Evolutionary conservation across 2,113 vertebrate species (phyloP).

Genomic region (Notothenia coriiceps): DNA sequence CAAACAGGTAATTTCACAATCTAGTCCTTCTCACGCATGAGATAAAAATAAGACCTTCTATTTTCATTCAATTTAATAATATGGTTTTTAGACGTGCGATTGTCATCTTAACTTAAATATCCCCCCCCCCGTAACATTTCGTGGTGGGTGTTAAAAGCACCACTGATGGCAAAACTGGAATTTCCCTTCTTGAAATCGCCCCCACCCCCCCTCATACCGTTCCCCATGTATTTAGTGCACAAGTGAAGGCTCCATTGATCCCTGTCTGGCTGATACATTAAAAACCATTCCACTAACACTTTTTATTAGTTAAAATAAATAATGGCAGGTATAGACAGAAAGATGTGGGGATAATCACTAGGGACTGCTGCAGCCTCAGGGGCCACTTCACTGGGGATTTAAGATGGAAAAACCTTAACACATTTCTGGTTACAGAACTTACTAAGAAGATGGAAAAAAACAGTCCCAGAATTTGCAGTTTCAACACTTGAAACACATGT

Average conservation of each 20-base stretch:
- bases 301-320: conserved; percentile 75
- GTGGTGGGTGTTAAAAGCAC: conserved; percentile 29
- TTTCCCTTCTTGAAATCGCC: conserved; percentile 52
- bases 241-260: conserved; percentile 54
- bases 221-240: conserved; percentile 40
- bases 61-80: background rate
- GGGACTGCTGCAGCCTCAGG: conserved; percentile 62
- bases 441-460: background rate
- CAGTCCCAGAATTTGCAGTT: conserved; percentile 23
- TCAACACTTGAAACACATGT: conserved; percentile 21
- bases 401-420: conserved; percentile 56
- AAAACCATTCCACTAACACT: conserved; percentile 48
- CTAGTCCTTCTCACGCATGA: background rate
- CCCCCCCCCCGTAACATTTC: conserved; percentile 8
- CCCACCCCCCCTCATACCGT: conserved; percentile 24
- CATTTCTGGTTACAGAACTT: conserved; percentile 41
- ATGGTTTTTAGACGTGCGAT: background rate
- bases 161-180: conserved; percentile 59
- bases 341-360: conserved; percentile 62
- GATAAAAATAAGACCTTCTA: background rate
- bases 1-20: background rate
- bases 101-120: conserved; percentile 20
- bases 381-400: conserved; percentile 42
- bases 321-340: conserved; percentile 65
- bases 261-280: conserved; percentile 63